These are phyloP conservation scores for Acanthosepion pharaonis DNA, from an alignment of 2,888 invertebrate species.

Conservation along the genomic window DNA sequence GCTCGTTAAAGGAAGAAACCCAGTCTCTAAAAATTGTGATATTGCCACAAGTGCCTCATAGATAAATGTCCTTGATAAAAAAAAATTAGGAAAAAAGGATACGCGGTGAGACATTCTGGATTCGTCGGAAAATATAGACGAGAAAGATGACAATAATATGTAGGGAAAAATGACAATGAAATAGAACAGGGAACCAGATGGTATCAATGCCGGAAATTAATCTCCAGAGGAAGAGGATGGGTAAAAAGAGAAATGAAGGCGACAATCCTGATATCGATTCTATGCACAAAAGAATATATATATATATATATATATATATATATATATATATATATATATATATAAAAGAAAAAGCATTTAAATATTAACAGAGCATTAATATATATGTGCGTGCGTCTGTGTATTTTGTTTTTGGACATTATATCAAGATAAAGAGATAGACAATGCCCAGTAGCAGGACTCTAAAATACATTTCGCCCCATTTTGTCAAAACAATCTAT, in stretches of 20 bases:
- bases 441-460: neutral
- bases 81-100: too few species aligned
- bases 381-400: neutral
- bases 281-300: neutral
- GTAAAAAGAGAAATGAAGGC: neutral
- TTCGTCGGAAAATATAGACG: too few species aligned
- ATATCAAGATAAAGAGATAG: neutral
- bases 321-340: too few species aligned
- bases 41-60: too few species aligned
- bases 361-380: neutral
- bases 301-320: neutral
- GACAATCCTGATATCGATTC: neutral
- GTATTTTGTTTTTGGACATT: neutral
- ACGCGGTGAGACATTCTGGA: too few species aligned
- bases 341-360: too few species aligned
- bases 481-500: neutral
- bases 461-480: neutral
- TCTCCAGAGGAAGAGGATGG: neutral
- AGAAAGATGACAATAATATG: too few species aligned
- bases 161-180: neutral
- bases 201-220: conserved; percentile 11
- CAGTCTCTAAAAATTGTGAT: too few species aligned
- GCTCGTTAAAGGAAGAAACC: too few species aligned
- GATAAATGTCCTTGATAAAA: too few species aligned
- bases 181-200: neutral